These are phyloP conservation scores for Trichosurus vulpecula DNA, from an alignment of 2,797 vertebrate species.

Conservation along the genomic window DNA sequence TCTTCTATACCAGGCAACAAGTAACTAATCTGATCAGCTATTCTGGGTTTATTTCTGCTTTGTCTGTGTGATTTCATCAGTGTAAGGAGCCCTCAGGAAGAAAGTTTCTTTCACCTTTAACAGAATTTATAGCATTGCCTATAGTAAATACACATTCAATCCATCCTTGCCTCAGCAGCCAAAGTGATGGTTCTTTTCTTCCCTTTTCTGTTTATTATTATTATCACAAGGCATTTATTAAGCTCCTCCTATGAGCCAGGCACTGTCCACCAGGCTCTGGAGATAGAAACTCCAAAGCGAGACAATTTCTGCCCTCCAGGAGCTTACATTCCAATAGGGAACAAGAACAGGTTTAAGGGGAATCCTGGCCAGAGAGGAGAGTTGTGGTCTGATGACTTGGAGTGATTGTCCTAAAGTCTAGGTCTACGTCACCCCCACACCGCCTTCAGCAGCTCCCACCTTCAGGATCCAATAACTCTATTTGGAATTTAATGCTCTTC, in stretches of 20 bases:
- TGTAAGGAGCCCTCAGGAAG: neutral
- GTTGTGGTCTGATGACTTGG: neutral
- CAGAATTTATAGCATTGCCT: neutral
- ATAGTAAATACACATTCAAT: neutral
- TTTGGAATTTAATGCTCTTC: neutral
- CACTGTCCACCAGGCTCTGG: neutral
- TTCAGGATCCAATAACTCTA: neutral
- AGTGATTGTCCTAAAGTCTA: neutral
- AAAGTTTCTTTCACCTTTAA: neutral
- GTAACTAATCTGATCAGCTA: neutral
- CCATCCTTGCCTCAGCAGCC: neutral
- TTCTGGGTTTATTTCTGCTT: neutral
- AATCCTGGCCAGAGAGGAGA: neutral
- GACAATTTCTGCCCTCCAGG: neutral
- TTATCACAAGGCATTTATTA: neutral
- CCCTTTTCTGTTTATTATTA: neutral
- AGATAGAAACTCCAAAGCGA: neutral
- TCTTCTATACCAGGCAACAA: neutral
- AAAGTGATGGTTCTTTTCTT: neutral
- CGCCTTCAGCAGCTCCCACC: neutral
- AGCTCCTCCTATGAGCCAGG: neutral
- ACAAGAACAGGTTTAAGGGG: neutral
- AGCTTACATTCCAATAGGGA: neutral
- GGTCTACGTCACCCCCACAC: neutral
- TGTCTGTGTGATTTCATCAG: neutral